phyloP scores from a whole-genome alignment of 2,113 vertebrate species.

The Chaetorhynchus papuensis region DNA sequence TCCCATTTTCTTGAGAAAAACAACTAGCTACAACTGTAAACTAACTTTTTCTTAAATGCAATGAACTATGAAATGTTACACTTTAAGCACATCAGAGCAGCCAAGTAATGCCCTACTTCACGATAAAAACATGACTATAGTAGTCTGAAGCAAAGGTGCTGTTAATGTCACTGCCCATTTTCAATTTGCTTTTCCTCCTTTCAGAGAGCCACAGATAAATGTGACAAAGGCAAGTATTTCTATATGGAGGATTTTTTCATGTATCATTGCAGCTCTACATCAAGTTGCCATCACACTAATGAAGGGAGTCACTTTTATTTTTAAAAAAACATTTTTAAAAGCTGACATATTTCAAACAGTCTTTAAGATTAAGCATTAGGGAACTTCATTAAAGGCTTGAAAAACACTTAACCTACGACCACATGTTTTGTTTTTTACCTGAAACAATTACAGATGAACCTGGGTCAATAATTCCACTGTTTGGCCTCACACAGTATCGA shows the following conservation, averaged over 20 bases:
- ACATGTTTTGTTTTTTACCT: slow-evolving; percentile 63
- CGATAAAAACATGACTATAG: not conserved
- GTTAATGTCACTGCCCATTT: not conserved
- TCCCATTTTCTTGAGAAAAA: not conserved
- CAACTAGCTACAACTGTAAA: not conserved
- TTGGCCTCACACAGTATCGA: slow-evolving; percentile 97
- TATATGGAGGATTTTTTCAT: not conserved
- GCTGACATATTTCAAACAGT: not conserved
- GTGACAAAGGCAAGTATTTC: not conserved
- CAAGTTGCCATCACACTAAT: not conserved
- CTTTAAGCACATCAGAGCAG: not conserved
- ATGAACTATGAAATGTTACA: not conserved
- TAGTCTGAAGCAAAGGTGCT: not conserved
- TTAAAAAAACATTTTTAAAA: not conserved
- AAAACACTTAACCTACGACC: not conserved
- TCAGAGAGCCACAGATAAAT: not conserved
- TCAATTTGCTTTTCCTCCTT: not conserved
- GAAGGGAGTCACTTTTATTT: not conserved
- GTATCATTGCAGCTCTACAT: not conserved
- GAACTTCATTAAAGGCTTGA: not conserved
- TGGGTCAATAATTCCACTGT: slow-evolving; percentile 92
- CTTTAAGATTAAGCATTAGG: not conserved
- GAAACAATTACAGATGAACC: slow-evolving; percentile 88
- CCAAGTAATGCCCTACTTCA: not conserved
- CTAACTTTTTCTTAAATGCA: not conserved